Percentiles rank a stretch among this genome's conserved stretches.
Evolutionary conservation across 2,797 vertebrate genomes (phyloP).

Genomic region (Semaprochilodus insignis): DNA sequence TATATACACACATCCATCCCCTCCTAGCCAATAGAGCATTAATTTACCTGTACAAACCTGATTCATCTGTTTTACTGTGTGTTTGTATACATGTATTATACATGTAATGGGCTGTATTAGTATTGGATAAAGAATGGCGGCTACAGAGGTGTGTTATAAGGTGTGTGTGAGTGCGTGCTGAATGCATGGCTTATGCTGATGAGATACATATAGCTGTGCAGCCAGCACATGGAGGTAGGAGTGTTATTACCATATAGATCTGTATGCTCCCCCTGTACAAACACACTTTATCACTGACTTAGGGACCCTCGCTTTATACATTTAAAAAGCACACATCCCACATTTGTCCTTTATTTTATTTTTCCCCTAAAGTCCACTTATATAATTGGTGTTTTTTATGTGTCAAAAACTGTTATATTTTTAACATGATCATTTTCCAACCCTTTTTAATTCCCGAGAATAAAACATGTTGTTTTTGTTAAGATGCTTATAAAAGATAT

Average conservation of each 20-base stretch:
- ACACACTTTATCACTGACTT: not conserved
- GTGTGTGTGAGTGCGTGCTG: slow-evolving; percentile 11
- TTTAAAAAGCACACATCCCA: no score
- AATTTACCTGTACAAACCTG: slow-evolving; percentile 52
- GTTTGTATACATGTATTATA: slow-evolving; percentile 62
- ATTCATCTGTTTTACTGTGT: slow-evolving; percentile 41
- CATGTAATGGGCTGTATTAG: slow-evolving; percentile 45
- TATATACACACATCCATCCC: slow-evolving; percentile 41
- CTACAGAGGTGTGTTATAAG: slow-evolving; percentile 36
- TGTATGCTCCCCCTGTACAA: not conserved
- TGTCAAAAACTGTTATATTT: no score
- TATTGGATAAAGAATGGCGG: slow-evolving; percentile 26
- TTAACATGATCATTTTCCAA: no score
- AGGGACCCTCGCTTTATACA: not conserved
- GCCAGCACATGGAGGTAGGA: not conserved
- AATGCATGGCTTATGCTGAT: slow-evolving; percentile 27
- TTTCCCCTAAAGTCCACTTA: no score
- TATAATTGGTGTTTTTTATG: no score
- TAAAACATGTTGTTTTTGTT: no score
- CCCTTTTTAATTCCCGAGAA: no score
- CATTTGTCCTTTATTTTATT: no score
- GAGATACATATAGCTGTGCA: slow-evolving; percentile 10
- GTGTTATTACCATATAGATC: not conserved
- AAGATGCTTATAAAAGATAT: no score
- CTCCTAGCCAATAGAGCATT: slow-evolving; percentile 31